These are phyloP conservation scores for Hipposideros armiger DNA, from an alignment of 2,113 vertebrate genomes.

Conservation along the genomic window DNA sequence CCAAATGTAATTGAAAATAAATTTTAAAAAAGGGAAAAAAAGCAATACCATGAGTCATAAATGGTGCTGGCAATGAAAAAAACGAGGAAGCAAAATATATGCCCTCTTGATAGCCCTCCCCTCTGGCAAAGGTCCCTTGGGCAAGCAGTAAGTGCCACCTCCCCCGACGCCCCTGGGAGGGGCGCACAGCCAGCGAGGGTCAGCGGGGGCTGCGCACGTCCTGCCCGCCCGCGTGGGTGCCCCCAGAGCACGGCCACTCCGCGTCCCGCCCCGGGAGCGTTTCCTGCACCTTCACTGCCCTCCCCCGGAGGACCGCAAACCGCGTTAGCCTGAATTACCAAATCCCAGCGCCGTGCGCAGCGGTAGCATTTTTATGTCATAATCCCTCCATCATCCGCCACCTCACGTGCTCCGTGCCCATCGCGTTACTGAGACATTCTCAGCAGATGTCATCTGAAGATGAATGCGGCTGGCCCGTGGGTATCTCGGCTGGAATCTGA, in stretches of 20 bases:
- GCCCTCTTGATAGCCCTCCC: not conserved
- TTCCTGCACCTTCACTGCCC: conserved; percentile 78
- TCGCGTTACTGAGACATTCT: conserved; percentile 93
- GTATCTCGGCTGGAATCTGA: conserved; percentile 92
- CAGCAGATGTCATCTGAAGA: conserved; percentile 94
- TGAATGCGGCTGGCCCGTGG: conserved; percentile 91
- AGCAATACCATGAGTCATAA: not conserved
- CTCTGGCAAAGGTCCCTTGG: not conserved
- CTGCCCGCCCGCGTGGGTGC: not conserved
- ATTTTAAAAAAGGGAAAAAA: not conserved
- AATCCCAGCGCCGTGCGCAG: conserved; percentile 90
- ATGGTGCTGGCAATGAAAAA: not conserved
- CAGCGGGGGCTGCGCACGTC: too few species aligned
- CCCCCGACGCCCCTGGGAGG: not conserved
- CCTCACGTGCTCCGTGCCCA: conserved; percentile 89
- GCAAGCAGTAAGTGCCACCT: not conserved
- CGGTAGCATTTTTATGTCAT: conserved; percentile 94
- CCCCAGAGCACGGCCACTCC: not conserved
- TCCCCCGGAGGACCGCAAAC: conserved; percentile 92
- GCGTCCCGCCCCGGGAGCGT: conserved; percentile 87
- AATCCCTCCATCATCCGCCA: conserved; percentile 88
- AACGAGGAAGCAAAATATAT: not conserved
- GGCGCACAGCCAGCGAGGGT: not conserved
- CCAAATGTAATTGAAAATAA: not conserved
- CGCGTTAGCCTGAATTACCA: conserved; percentile 92